Conservation (phyloP, 2,797 vertebrate genomes). For the Takifugu rubripes region DNA sequence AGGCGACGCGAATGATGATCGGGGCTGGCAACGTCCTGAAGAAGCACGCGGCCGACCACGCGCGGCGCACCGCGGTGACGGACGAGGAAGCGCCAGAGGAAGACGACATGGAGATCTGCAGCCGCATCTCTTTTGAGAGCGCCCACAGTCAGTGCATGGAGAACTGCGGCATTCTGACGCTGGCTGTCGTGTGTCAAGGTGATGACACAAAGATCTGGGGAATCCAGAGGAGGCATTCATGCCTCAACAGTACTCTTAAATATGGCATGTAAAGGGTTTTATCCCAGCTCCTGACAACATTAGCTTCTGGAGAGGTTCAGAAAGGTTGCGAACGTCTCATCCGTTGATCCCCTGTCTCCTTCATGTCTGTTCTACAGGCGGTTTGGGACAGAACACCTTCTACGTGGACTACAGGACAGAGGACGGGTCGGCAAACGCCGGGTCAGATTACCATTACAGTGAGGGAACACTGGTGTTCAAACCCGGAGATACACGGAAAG, state of each 20-base stretch:
- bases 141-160: slow-evolving; percentile 91
- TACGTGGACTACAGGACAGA: slow-evolving; percentile 95
- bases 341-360: background rate
- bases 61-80: slow-evolving; percentile 51
- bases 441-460: slow-evolving; percentile 85
- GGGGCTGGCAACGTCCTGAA: slow-evolving; percentile 94
- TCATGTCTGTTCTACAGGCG: slow-evolving; percentile 47
- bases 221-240: no score
- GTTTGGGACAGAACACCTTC: slow-evolving; percentile 86
- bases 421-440: slow-evolving; percentile 90
- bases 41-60: slow-evolving; percentile 82
- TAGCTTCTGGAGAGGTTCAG: no score
- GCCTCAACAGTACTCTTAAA: no score
- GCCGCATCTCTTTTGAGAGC: slow-evolving; percentile 90
- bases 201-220: background rate
- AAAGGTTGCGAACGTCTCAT: background rate
- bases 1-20: slow-evolving; percentile 93
- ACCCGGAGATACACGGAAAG: slow-evolving; percentile 88
- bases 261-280: no score
- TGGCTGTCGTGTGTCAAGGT: slow-evolving; percentile 80
- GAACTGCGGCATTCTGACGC: slow-evolving; percentile 85
- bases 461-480: slow-evolving; percentile 95
- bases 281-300: no score
- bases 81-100: slow-evolving; percentile 67
- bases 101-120: slow-evolving; percentile 71